Evolutionary conservation across 2,797 vertebrate genomes (phyloP), one percentile per base, ranked within the genome.

Genomic region (Atherinosoma microstoma): DNA sequence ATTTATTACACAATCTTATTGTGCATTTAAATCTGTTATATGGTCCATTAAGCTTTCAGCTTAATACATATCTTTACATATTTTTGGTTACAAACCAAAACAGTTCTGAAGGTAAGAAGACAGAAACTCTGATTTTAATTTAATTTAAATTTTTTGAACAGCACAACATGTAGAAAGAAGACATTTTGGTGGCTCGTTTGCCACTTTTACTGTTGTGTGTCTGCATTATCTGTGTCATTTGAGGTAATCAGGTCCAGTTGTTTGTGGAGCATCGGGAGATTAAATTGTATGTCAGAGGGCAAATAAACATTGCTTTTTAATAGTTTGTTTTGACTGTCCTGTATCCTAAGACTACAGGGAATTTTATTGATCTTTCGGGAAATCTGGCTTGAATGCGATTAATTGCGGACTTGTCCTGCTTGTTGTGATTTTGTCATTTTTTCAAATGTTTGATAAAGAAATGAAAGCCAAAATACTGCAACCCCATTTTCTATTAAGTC

Each of bases 21-120:
- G 53, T 69, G 75, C 75, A 60, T 63, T 69, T 58, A 67, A 76
- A 61, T 53, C 35, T 47, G 30, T 53, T 76, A 83, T 63, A 79
- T 27, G 12, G 57, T 68, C 70, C 80, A 71, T 82, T 83, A 75
- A 64, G 58, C 58, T 59, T 71, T 69, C 45, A 40, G 24, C 64
- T 51, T 69, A 18, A 51, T 71, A 15, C 53, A 69, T 81, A 73
- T 79, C 69, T 64, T 53, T 71, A 60, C 69, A 75, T 47, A 6
- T 38, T 6, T 16, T 20, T 49, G 36, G 64, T 56, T 63, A n/a
- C 15, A 42, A 13, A 18, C 10, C 38, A 66, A 18, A 64, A 54
- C 9, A 2, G 18, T 45, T 76, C 75, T 38, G 22, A 60, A 58
- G 75, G 63, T 20, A 1, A 20, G 58, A 6, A 20, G 9, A 68